Base-by-base conservation (phyloP, 1,140 invertebrate species). In the Batillaria attramentaria region DNA sequence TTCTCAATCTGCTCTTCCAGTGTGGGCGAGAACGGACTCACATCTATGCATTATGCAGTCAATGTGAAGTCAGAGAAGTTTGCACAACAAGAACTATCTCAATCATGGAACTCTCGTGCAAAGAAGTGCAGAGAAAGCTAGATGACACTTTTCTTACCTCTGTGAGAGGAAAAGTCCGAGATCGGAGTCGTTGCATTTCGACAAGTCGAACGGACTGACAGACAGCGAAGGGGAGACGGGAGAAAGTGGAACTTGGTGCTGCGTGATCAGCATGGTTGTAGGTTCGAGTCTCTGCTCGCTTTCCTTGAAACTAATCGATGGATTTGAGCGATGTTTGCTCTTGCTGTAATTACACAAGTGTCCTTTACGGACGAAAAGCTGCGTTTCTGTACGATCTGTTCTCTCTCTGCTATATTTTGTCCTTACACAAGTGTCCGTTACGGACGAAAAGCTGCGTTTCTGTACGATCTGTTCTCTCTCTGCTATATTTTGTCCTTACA, bases 161-260 rank as follows among this genome's bases (percentile, higher is more conserved):
- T 82, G 81, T 6, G 78, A 82, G 41, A 82, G 65, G 62, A 74
- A 82, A 24, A 82, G 60, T 0, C 81, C 81, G 31, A 79, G 69
- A n/a, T 79, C 81, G 41, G 81, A 77, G 57, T 82, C 81, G 33
- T 31, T 77, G 65, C 73, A 79, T 57, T 82, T 77, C 39, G 69
- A 74, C 6, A 82, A 60, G 57, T 82, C 81, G 35, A 79, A 62
- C 33, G 81, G 77, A 20, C 66, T 72, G 31, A 77, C 20, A 24
- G 78, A 77, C 5, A 77, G 42, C n/a, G 31, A 72, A 3, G 72
- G 72, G 33, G 60, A 81, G 10, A 72, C 42, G 20, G 37, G 65
- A 20, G 60, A 75, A 28, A 62, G 50, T 24, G 72, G 50, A 16
- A 69, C 35, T 41, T 79, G 78, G n/a, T 37, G 54, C 1, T 41